Percentiles rank a stretch among this genome's conserved stretches.
These are phyloP conservation scores for Drosophila lowei DNA, from an alignment of 1,140 invertebrate species.

Conservation along the genomic window DNA sequence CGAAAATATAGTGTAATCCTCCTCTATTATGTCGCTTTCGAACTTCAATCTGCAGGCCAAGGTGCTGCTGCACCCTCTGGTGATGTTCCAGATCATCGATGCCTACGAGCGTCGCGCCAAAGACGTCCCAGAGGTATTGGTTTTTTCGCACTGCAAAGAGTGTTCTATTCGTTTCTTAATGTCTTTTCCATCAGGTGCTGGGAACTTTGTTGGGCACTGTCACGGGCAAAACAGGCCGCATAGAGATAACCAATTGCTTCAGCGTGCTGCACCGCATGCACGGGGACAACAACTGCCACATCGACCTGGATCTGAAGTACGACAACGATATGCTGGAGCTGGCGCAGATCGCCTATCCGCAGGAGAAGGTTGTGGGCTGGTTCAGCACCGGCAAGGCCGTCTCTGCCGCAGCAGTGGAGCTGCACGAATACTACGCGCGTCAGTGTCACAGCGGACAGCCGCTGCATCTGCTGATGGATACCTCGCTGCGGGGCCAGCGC, in stretches of 20 bases:
- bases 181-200: conserved; percentile 23
- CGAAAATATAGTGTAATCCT: background rate
- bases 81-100: conserved; percentile 64
- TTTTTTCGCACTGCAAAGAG: too few species aligned
- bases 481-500: conserved; percentile 29
- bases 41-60: conserved; percentile 46
- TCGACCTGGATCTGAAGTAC: conserved; percentile 55
- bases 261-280: conserved; percentile 51
- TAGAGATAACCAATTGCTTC: conserved; percentile 63
- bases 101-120: conserved; percentile 61
- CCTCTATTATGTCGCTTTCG: conserved; percentile 24
- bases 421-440: conserved; percentile 50
- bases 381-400: conserved; percentile 54
- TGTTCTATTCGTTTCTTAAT: background rate
- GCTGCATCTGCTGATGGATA: conserved; percentile 58
- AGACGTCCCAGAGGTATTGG: background rate
- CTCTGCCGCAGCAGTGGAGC: conserved; percentile 23
- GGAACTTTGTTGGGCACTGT: conserved; percentile 57
- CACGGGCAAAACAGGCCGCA: conserved; percentile 28
- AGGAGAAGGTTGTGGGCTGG: conserved; percentile 64
- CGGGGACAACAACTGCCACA: conserved; percentile 13
- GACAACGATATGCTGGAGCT: conserved; percentile 59
- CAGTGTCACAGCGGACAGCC: conserved; percentile 50
- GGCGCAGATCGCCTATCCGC: conserved; percentile 51
- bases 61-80: conserved; percentile 57